Conservation (phyloP, 2,113 vertebrate genomes). For the Leptobrachium leishanense region DNA sequence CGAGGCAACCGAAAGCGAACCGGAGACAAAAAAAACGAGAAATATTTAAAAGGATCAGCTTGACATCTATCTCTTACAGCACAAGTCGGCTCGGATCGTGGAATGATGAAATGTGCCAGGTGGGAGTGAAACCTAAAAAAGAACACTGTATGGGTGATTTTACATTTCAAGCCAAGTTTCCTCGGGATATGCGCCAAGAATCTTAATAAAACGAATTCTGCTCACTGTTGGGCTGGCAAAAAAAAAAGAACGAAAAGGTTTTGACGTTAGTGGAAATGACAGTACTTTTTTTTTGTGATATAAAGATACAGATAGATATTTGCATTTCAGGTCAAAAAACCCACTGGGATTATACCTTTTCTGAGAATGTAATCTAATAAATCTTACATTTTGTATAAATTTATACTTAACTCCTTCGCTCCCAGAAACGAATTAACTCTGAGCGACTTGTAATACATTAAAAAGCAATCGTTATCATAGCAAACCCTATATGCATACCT, state of each 20-base stretch:
- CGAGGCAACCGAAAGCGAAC: neutral
- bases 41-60: slow-evolving; percentile 1
- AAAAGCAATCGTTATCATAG: no score
- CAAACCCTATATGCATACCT: no score
- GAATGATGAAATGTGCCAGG: slow-evolving; percentile 26
- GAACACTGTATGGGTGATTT: slow-evolving; percentile 21
- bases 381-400: no score
- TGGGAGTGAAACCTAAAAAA: slow-evolving; percentile 15
- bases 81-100: slow-evolving; percentile 8
- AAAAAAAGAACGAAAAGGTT: slow-evolving; percentile 2
- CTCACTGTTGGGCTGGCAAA: slow-evolving; percentile 33
- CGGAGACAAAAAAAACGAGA: slow-evolving; percentile 43
- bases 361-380: neutral
- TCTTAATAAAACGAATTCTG: slow-evolving; percentile 11
- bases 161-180: slow-evolving; percentile 36
- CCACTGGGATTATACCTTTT: neutral
- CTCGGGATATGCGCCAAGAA: slow-evolving; percentile 23
- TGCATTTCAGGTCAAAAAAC: neutral
- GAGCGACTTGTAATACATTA: no score
- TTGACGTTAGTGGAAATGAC: slow-evolving; percentile 32
- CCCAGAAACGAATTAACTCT: no score
- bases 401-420: no score
- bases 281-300: slow-evolving; percentile 17
- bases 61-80: slow-evolving; percentile 22
- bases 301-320: neutral